Conservation (phyloP, 2,888 invertebrate genomes). For the Ophioninae sp. region DNA sequence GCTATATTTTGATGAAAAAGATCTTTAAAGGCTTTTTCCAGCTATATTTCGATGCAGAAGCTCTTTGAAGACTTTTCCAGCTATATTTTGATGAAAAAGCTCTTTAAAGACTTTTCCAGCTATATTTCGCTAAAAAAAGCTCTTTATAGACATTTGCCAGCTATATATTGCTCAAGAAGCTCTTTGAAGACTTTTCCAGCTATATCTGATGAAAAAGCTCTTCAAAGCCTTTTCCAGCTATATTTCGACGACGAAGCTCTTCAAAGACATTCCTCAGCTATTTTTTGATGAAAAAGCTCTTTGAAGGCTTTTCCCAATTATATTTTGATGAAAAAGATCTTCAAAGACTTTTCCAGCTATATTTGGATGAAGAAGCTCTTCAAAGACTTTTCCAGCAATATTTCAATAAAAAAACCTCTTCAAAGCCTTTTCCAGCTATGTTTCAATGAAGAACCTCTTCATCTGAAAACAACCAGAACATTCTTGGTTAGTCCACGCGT, state of each 20-base stretch:
- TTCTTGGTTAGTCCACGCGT: constrained; percentile 4
- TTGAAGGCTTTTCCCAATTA: not conserved
- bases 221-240: not conserved
- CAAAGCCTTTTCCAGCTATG: not conserved
- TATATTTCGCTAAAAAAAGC: not conserved
- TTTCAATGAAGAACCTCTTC: not conserved
- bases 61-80: not conserved
- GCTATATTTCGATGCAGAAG: too few relatives aligned
- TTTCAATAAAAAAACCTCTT: not conserved
- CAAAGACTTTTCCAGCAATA: not conserved
- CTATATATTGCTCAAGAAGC: not conserved
- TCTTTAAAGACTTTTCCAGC: not conserved
- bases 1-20: too few relatives aligned
- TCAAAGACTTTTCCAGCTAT: not conserved
- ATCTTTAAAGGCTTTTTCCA: not conserved
- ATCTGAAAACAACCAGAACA: not conserved
- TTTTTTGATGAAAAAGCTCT: too few relatives aligned
- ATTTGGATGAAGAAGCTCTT: not conserved
- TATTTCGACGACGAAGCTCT: not conserved
- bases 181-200: not conserved
- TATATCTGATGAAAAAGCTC: too few relatives aligned
- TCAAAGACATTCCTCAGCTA: too few relatives aligned
- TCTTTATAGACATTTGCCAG: not conserved
- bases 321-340: too few relatives aligned
- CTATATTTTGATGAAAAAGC: not conserved